A percentile compares a stretch with the other conserved stretches of the same genome.
Evolutionary conservation across 2,888 invertebrate genomes (phyloP).

Genomic region (Xanthorhoe designata): DNA sequence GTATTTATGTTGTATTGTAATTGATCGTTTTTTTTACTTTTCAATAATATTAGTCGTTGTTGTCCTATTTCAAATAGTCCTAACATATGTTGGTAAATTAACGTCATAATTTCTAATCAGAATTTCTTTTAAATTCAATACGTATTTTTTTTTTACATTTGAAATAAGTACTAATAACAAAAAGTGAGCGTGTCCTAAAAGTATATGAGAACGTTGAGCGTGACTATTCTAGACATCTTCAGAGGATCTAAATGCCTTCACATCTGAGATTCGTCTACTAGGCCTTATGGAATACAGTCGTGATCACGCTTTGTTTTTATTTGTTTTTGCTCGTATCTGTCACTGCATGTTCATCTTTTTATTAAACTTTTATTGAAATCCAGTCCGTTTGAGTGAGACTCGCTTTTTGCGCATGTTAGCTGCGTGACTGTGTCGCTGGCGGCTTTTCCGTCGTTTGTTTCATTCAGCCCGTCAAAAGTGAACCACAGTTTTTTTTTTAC

Average conservation of each 20-base stretch:
- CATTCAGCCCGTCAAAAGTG: constrained; percentile 41
- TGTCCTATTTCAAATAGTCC: too few species aligned
- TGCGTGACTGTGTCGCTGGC: constrained; percentile 46
- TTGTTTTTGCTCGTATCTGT: not conserved
- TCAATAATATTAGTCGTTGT: not conserved
- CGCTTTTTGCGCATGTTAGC: constrained; percentile 41
- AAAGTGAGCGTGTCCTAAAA: too few species aligned
- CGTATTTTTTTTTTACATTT: too few species aligned
- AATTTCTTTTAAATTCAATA: too few species aligned
- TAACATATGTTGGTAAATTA: too few species aligned
- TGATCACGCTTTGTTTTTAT: not conserved
- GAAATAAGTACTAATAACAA: too few species aligned
- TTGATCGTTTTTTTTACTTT: not conserved
- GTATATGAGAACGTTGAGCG: too few species aligned
- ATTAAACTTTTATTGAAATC: constrained; percentile 24
- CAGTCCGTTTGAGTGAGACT: constrained; percentile 25
- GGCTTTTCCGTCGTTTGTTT: constrained; percentile 48
- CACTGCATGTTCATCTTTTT: constrained; percentile 12
- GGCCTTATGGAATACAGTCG: too few species aligned
- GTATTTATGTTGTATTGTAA: constrained; percentile 1
- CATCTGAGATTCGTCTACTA: too few species aligned
- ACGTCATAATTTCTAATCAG: too few species aligned
- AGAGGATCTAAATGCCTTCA: too few species aligned
- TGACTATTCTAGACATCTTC: too few species aligned
- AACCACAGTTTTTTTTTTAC: constrained; percentile 13